phyloP scores from a whole-genome alignment of 2,797 vertebrate species.

The Potorous gilbertii region DNA sequence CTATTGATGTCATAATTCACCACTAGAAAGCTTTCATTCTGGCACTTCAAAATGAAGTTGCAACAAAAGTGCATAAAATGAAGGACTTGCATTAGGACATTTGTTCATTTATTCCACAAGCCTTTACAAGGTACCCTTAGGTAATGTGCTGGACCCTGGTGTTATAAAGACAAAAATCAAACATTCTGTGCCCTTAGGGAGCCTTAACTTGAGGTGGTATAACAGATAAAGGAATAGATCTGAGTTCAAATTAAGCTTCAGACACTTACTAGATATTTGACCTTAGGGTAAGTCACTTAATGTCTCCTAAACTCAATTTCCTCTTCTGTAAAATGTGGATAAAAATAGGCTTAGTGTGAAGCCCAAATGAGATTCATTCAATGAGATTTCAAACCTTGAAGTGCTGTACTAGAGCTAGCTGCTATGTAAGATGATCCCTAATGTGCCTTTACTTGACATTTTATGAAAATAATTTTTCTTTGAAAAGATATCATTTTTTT shows the following conservation, averaged over 20 bases:
- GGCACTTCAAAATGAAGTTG: constrained; percentile 49
- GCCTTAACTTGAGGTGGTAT: background rate
- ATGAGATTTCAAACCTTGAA: background rate
- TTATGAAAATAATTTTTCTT: constrained; percentile 5
- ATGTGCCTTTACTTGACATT: background rate
- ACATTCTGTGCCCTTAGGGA: background rate
- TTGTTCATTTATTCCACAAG: background rate
- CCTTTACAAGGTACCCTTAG: background rate
- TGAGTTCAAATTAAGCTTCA: background rate
- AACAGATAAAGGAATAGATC: background rate
- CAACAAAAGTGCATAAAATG: background rate
- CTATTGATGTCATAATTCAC: constrained; percentile 24
- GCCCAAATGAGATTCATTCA: background rate
- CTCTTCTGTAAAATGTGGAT: background rate
- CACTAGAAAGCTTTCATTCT: background rate
- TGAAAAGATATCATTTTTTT: constrained; percentile 3
- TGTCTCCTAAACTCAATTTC: background rate
- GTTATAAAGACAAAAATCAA: background rate
- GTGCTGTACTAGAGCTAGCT: background rate
- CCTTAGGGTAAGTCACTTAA: background rate
- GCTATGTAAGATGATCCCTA: background rate
- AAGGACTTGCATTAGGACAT: background rate
- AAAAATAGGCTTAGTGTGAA: background rate
- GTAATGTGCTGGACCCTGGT: background rate
- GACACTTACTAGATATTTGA: background rate